A percentile compares a stretch with the other conserved stretches of the same genome.
Evolutionary conservation across 2,113 vertebrate genomes (phyloP).

Genomic region (Perca schrenkii): DNA sequence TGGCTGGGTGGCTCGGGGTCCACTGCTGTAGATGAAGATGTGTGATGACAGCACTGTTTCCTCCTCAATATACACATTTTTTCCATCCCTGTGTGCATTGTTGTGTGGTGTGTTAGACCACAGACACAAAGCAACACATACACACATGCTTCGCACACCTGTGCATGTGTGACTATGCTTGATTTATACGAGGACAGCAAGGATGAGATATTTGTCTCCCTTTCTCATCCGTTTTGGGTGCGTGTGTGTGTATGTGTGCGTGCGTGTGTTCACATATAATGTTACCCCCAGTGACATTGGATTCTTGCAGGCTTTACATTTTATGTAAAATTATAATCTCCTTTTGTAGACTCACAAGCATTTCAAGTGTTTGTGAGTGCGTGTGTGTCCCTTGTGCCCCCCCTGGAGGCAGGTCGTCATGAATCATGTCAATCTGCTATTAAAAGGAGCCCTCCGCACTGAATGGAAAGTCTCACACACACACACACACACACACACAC

Average conservation of each 20-base stretch:
- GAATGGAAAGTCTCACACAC: slow-evolving; percentile 36
- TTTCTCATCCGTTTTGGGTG: slow-evolving; percentile 3
- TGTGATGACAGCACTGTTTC: slow-evolving; percentile 69
- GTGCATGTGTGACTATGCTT: slow-evolving; percentile 25
- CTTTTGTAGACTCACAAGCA: slow-evolving; percentile 41
- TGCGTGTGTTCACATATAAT: neutral
- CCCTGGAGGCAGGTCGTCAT: slow-evolving; percentile 59
- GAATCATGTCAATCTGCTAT: slow-evolving; percentile 71
- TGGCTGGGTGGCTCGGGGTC: slow-evolving; percentile 52
- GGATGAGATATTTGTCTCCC: slow-evolving; percentile 5
- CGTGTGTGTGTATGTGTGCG: neutral
- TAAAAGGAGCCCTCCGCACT: slow-evolving; percentile 50
- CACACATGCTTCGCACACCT: neutral
- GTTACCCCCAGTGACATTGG: neutral
- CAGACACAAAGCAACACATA: slow-evolving; percentile 12
- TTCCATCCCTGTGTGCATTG: slow-evolving; percentile 3
- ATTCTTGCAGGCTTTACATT: slow-evolving; percentile 44
- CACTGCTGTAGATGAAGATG: slow-evolving; percentile 50
- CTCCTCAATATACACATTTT: slow-evolving; percentile 43
- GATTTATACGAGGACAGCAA: neutral
- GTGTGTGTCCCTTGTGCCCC: slow-evolving; percentile 38
- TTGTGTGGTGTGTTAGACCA: slow-evolving; percentile 14
- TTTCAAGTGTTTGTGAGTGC: slow-evolving; percentile 41
- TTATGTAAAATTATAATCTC: slow-evolving; percentile 48
- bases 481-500: slow-evolving; percentile 32